Conservation (phyloP, 2,113 vertebrate species). For the Melanotaenia duboulayi region DNA sequence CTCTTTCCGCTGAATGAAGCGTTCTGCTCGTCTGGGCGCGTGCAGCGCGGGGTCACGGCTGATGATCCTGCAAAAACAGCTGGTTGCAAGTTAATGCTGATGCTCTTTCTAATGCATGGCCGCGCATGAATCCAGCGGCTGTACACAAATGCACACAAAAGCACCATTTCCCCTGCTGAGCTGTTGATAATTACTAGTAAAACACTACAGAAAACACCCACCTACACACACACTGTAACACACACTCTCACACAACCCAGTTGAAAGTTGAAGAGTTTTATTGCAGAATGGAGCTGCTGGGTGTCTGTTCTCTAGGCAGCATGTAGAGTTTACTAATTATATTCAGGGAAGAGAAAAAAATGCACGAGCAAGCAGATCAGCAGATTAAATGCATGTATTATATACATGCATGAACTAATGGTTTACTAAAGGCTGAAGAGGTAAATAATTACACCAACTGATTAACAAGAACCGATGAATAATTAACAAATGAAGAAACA, state of each 20-base stretch:
- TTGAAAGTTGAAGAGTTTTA: slow-evolving; percentile 15
- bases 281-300: slow-evolving; percentile 38
- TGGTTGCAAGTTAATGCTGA: slow-evolving; percentile 38
- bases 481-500: slow-evolving; percentile 21
- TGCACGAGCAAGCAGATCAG: not conserved
- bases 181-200: slow-evolving; percentile 68
- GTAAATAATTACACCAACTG: slow-evolving; percentile 39
- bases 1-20: not conserved
- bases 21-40: not conserved
- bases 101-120: not conserved
- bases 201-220: slow-evolving; percentile 62
- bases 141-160: slow-evolving; percentile 23
- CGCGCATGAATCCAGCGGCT: slow-evolving; percentile 3
- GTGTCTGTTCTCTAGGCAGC: slow-evolving; percentile 40
- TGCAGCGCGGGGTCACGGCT: slow-evolving; percentile 22
- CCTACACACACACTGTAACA: slow-evolving; percentile 10
- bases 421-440: slow-evolving; percentile 10
- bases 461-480: slow-evolving; percentile 43
- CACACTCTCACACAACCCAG: not conserved
- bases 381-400: slow-evolving; percentile 14
- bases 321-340: slow-evolving; percentile 47
- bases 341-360: slow-evolving; percentile 22
- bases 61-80: slow-evolving; percentile 57
- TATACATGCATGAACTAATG: slow-evolving; percentile 11
- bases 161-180: slow-evolving; percentile 55